Percentiles rank a stretch among this genome's conserved stretches.
These are phyloP conservation scores for Anabas testudineus DNA, from an alignment of 2,797 vertebrate species.

Conservation along the genomic window DNA sequence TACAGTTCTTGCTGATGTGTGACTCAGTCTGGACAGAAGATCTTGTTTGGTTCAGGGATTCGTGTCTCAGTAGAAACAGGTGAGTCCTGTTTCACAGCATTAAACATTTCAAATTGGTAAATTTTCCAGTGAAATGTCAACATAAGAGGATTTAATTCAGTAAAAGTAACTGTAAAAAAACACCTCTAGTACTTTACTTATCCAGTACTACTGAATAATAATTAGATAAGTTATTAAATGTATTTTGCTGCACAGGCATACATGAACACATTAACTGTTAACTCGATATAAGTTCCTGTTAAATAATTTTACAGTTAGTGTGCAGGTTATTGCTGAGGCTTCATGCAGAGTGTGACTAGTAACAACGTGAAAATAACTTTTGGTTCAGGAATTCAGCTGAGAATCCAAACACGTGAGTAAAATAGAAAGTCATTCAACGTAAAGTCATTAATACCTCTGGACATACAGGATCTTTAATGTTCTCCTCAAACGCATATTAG, in stretches of 20 bases:
- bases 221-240: too few relatives aligned
- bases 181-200: too few relatives aligned
- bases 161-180: too few relatives aligned
- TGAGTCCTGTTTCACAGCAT: conserved; percentile 23
- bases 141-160: too few relatives aligned
- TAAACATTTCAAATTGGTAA: neutral
- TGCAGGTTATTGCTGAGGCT: conserved; percentile 7
- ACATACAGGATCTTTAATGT: too few relatives aligned
- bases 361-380: conserved; percentile 9
- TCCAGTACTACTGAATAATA: too few relatives aligned
- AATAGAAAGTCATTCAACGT: neutral
- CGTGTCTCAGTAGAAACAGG: conserved; percentile 3
- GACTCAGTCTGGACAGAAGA: conserved; percentile 42
- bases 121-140: too few relatives aligned
- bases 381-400: conserved; percentile 25
- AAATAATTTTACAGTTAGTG: too few relatives aligned
- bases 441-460: neutral
- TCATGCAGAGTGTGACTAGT: conserved; percentile 2
- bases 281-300: too few relatives aligned
- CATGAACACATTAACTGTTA: too few relatives aligned
- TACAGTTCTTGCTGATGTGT: neutral
- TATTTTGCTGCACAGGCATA: too few relatives aligned
- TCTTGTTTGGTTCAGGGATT: conserved; percentile 29
- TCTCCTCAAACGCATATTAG: too few relatives aligned
- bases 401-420: conserved; percentile 29